Percentiles rank a stretch among this genome's conserved stretches.
These are phyloP conservation scores for Portunus trituberculatus DNA, from an alignment of 1,140 invertebrate species.

Conservation along the genomic window DNA sequence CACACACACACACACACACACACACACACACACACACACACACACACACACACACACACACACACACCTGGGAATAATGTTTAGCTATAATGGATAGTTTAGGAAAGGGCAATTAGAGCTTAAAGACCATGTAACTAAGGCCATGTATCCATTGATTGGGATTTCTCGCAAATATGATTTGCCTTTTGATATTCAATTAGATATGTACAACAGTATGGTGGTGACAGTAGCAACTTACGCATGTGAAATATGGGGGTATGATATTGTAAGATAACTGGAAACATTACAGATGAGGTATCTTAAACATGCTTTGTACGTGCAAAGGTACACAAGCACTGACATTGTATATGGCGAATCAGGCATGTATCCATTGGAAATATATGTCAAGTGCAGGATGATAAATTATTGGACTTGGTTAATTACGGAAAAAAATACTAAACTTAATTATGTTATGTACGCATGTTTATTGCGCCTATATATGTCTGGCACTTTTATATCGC, in stretches of 20 bases:
- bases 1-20: too few relatives aligned
- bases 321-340: conserved; percentile 30
- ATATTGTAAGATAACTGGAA: conserved; percentile 44
- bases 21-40: too few relatives aligned
- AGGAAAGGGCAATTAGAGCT: not conserved
- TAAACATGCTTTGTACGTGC: conserved; percentile 25
- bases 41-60: too few relatives aligned
- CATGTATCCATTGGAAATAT: not conserved
- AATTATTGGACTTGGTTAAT: conserved; percentile 2
- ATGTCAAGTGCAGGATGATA: not conserved
- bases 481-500: too few relatives aligned
- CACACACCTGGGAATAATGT: too few relatives aligned
- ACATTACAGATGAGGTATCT: not conserved
- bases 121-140: conserved; percentile 20
- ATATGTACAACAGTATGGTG: conserved; percentile 36
- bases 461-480: not conserved
- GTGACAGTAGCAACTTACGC: not conserved
- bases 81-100: not conserved
- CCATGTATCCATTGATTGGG: not conserved
- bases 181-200: conserved; percentile 30
- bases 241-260: not conserved
- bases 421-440: not conserved
- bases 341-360: not conserved
- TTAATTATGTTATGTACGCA: not conserved
- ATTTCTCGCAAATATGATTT: conserved; percentile 20